Conservation (phyloP, 2,113 vertebrate genomes). For the Muntiacus muntjak region DNA sequence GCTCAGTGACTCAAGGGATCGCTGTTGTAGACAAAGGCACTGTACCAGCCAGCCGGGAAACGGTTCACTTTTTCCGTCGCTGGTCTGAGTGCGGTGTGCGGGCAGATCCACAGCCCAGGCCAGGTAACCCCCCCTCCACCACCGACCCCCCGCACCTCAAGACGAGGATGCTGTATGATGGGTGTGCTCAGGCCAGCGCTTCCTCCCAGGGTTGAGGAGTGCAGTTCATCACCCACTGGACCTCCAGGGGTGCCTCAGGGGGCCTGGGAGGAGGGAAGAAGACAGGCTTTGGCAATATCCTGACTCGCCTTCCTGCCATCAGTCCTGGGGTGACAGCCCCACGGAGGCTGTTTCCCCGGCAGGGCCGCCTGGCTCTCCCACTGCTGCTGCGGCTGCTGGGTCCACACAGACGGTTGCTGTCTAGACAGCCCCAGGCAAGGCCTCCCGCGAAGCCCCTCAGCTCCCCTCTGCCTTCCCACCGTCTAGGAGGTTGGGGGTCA, state of each 20-base stretch:
- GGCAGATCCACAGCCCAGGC: background rate
- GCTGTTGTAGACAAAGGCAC: background rate
- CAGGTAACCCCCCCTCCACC: accelerated
- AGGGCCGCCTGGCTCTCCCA: background rate
- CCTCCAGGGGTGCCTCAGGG: background rate
- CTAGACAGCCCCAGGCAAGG: no score
- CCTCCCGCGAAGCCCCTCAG: no score
- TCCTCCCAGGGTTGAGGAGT: background rate
- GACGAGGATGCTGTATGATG: background rate
- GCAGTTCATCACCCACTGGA: background rate
- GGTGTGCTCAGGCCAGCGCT: background rate
- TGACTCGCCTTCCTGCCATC: background rate
- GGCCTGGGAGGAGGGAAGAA: background rate
- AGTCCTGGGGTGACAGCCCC: background rate
- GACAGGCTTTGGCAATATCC: background rate
- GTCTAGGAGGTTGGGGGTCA: background rate
- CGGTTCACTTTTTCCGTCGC: background rate
- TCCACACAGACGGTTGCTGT: background rate
- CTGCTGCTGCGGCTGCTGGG: background rate
- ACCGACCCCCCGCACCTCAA: background rate
- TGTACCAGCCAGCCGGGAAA: background rate
- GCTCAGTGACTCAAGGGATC: background rate
- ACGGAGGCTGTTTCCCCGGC: background rate
- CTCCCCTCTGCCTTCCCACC: background rate
- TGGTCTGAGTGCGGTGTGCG: accelerated